Evolutionary conservation across 30 jellyfish, hydroid and myxozoan genomes (phyloP).

Genomic region (Catostylus mosaicus): DNA sequence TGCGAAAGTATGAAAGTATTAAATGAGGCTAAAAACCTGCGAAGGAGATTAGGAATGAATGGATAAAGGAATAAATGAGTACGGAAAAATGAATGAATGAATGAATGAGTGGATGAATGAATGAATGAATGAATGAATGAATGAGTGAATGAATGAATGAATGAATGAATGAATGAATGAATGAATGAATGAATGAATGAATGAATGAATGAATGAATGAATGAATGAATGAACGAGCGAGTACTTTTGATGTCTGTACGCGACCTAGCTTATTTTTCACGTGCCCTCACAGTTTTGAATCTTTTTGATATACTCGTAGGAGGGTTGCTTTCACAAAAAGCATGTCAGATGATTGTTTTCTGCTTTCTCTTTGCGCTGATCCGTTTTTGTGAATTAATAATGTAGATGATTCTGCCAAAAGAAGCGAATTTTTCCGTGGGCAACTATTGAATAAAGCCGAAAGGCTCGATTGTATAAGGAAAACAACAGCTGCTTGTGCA

Average conservation of each 20-base stretch:
- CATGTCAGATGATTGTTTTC: neutral
- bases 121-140: too few relatives aligned
- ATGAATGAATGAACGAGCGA: neutral
- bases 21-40: too few relatives aligned
- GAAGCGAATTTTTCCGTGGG: neutral
- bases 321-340: neutral
- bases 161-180: neutral
- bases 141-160: neutral
- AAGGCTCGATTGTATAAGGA: neutral
- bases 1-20: too few relatives aligned
- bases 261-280: too few relatives aligned
- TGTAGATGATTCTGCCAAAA: neutral
- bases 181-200: slow-evolving; percentile 16
- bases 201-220: neutral
- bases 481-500: neutral
- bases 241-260: neutral
- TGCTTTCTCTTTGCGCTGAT: neutral
- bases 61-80: neutral
- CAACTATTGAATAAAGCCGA: neutral
- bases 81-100: too few relatives aligned
- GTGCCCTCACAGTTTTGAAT: too few relatives aligned
- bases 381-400: neutral
- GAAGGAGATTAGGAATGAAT: neutral
- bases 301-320: too few relatives aligned
- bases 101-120: too few relatives aligned